Conservation (phyloP, 2,888 invertebrate species). For the Polyommatus iphigenia region DNA sequence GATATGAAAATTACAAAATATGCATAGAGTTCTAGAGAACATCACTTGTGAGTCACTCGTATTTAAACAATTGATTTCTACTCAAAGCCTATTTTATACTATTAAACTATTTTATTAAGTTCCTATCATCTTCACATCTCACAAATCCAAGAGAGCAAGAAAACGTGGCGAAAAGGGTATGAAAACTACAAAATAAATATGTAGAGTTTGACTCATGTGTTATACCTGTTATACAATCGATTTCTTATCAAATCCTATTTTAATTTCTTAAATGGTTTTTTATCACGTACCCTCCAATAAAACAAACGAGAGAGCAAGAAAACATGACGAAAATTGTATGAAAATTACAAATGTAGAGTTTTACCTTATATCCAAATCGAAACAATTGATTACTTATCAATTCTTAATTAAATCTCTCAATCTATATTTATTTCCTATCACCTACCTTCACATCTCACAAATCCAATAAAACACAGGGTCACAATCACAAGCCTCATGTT, state of each 20-base stretch:
- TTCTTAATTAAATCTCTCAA: too few relatives aligned
- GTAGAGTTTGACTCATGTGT: neutral
- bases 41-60: too few relatives aligned
- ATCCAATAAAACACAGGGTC: slow-evolving; percentile 53
- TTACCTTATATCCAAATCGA: too few relatives aligned
- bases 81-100: neutral
- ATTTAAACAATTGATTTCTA: slow-evolving; percentile 6
- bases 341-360: too few relatives aligned
- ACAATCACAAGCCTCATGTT: slow-evolving; percentile 60
- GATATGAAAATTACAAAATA: too few relatives aligned
- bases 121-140: slow-evolving; percentile 59
- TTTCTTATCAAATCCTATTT: too few relatives aligned
- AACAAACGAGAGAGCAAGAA: too few relatives aligned
- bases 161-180: neutral
- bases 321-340: too few relatives aligned
- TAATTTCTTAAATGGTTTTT: too few relatives aligned
- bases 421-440: slow-evolving; percentile 15
- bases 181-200: neutral
- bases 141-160: slow-evolving; percentile 48
- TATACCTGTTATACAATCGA: neutral
- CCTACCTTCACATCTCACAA: slow-evolving; percentile 67
- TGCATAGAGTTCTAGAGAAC: too few relatives aligned
- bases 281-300: too few relatives aligned
- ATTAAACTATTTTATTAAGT: neutral
- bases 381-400: slow-evolving; percentile 1